Conservation (phyloP, 2,113 vertebrate species). For the Oceanodroma tethys region DNA sequence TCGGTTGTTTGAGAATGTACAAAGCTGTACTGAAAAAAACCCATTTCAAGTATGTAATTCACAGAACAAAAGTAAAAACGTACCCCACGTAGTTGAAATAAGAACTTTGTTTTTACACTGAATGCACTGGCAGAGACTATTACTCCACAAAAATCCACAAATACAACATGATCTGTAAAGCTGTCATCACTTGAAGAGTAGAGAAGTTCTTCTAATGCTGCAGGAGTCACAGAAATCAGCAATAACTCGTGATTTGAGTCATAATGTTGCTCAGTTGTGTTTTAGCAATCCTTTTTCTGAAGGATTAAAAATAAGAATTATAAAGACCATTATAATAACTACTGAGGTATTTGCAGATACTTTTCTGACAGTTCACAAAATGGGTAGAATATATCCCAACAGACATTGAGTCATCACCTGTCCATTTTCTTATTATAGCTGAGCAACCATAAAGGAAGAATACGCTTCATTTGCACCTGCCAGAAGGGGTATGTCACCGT, state of each 20-base stretch:
- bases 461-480: not conserved
- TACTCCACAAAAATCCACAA: not conserved
- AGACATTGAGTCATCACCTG: not conserved
- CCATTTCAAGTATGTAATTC: not conserved
- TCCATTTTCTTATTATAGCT: rapidly evolving
- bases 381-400: not conserved
- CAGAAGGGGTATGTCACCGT: not conserved
- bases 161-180: not conserved
- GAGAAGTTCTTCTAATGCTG: not conserved
- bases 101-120: not conserved
- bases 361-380: not conserved
- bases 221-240: not conserved
- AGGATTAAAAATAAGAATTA: not conserved
- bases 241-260: not conserved
- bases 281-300: not conserved
- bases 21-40: not conserved
- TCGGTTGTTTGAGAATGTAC: rapidly evolving
- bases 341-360: not conserved
- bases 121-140: not conserved
- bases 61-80: not conserved
- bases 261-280: not conserved
- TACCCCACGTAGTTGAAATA: rapidly evolving
- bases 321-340: not conserved
- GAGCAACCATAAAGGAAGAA: not conserved
- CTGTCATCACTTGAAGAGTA: not conserved